Evolutionary conservation across 2,113 vertebrate genomes (phyloP), one percentile per base, ranked within the genome.

Genomic region (Bungarus multicinctus): DNA sequence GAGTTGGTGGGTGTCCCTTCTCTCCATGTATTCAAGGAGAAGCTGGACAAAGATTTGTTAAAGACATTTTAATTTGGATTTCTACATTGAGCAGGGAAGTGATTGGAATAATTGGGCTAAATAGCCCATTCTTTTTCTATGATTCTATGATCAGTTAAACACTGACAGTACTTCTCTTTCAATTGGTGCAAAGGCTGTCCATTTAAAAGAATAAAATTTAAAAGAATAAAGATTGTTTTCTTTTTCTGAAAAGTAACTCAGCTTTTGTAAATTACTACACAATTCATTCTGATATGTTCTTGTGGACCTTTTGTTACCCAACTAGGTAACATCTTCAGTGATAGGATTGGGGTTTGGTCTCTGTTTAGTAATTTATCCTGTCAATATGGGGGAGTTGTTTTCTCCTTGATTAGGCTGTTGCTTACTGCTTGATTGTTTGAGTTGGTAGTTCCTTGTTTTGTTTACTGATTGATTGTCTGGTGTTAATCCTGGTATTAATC

Each of bases 161-260:
- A 81, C 7, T 3, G 34, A 39, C 34, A 81, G 34, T 39, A 43
- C 34, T 81, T 34, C 7, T 39, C 18, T 81, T 81, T 81, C 3
- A 39, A 22, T 43, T 43, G 22, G 64, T 53, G 89, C 6, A 3
- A 30, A 43, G 18, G 20, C 8, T 34, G 3, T 30, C 25, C 16
- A 30, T 87, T 55, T 58, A 57, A 3, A 22, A 89, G 90, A 89
- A 39, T 0, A 34, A 81, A 81, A 81, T n/a, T n/a, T n/a, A n/a
- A n/a, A n/a, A n/a, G n/a, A n/a, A n/a, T n/a, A 22, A 34, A 39
- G 74, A 22, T 7, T 43, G 94, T 91, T 93, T 27, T n/a, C 12
- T 22, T 50, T 14, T 30, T 2, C 20, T 93, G 95, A 94, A 86
- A 54, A 11, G 85, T 22, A 92, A 93, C 93, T 55, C 91, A 91